Conservation (phyloP, 2,888 invertebrate species). For the Caenorhabditis sp. region DNA sequence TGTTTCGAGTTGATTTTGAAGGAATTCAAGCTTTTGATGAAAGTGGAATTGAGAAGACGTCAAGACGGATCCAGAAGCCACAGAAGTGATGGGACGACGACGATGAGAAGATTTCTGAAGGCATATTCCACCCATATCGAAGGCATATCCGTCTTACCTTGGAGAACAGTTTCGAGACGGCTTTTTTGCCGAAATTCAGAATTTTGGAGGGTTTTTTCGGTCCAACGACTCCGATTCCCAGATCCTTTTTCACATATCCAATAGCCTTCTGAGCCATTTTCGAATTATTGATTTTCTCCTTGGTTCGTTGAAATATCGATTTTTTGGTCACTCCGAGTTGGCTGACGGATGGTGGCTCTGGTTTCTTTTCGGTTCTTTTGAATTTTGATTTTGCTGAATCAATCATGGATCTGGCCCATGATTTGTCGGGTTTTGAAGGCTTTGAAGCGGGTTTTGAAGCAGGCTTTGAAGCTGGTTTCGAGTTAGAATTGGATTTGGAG, state of each 20-base stretch:
- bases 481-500: neutral
- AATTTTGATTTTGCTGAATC: slow-evolving; percentile 31
- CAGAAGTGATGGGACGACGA: no score
- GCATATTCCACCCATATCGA: no score
- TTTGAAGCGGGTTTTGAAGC: neutral
- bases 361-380: neutral
- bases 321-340: slow-evolving; percentile 42
- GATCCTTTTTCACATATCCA: slow-evolving; percentile 51
- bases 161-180: slow-evolving; percentile 30
- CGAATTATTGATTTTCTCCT: slow-evolving; percentile 31
- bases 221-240: slow-evolving; percentile 55
- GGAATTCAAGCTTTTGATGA: slow-evolving; percentile 11
- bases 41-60: slow-evolving; percentile 1
- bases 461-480: neutral
- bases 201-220: slow-evolving; percentile 54
- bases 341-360: no score
- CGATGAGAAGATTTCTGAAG: no score
- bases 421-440: slow-evolving; percentile 28
- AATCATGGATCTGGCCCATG: slow-evolving; percentile 40
- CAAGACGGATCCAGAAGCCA: no score
- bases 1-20: neutral
- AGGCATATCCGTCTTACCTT: slow-evolving; percentile 19
- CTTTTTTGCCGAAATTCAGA: slow-evolving; percentile 49
- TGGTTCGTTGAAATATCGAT: slow-evolving; percentile 40
- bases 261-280: slow-evolving; percentile 33